phyloP scores from a whole-genome alignment of 2,888 invertebrate genomes.

The Tetragonula carbonaria region DNA sequence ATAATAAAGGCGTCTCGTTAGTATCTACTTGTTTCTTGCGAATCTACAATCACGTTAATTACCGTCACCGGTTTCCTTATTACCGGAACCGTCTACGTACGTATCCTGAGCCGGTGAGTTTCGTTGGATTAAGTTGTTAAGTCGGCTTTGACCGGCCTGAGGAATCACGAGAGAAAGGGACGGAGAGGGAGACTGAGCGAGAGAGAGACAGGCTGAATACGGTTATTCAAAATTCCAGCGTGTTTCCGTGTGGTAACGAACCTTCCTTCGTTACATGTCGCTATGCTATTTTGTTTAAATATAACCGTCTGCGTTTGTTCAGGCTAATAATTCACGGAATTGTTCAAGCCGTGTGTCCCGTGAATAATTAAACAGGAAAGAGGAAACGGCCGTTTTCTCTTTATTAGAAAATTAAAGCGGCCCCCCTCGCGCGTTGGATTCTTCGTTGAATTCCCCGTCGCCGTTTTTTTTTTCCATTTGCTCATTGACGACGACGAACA shows the following conservation, averaged over 20 bases:
- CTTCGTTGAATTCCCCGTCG: not conserved
- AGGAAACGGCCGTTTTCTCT: not conserved
- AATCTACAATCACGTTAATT: slow-evolving; percentile 49
- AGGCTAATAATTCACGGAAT: slow-evolving; percentile 44
- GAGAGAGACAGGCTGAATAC: not conserved
- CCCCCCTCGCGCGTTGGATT: not conserved
- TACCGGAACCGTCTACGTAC: slow-evolving; percentile 8
- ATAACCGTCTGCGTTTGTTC: slow-evolving; percentile 26
- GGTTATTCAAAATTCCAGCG: slow-evolving; percentile 47
- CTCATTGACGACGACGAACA: not conserved
- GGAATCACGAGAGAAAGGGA: not conserved
- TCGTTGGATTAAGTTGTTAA: slow-evolving; percentile 32
- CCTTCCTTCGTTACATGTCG: slow-evolving; percentile 36
- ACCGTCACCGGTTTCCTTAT: slow-evolving; percentile 37
- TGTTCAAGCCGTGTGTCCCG: slow-evolving; percentile 12
- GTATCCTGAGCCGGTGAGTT: slow-evolving; percentile 26
- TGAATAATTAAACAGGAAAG: slow-evolving; percentile 23
- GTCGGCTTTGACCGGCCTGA: slow-evolving; percentile 8
- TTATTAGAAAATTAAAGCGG: slow-evolving; percentile 11
- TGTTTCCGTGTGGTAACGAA: slow-evolving; percentile 38
- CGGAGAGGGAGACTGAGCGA: not conserved
- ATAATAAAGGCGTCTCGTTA: slow-evolving; percentile 31
- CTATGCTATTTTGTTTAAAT: slow-evolving; percentile 38
- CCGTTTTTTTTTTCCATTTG: not conserved
- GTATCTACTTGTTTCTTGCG: slow-evolving; percentile 22